Evolutionary conservation across 2,797 vertebrate genomes (phyloP), one percentile per base, ranked within the genome.

Genomic region (Lemur catta): DNA sequence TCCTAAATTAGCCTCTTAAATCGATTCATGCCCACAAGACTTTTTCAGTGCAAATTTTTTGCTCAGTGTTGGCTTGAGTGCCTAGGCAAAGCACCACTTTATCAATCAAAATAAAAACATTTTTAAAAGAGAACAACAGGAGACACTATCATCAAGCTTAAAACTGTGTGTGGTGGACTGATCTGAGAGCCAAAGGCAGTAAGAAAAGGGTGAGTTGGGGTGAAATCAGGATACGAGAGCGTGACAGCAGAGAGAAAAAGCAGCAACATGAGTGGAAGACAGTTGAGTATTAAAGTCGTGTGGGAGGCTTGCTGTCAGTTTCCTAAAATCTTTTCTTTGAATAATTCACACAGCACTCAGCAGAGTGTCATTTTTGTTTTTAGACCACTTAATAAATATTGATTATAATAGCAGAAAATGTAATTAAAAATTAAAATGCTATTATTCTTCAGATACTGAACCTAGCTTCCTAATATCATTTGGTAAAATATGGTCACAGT

Each of bases 401-500:
- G 63, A 94, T 90, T 59, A 7, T 71, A 92, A 87, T 52, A 52
- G 82, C 71, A 95, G 91, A 90, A 95, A 92, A 76, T 71, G 72
- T 94, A 95, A 88, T 87, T 84, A 97, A 95, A 94, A 96, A 94
- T 92, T 95, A 90, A 96, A 96, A 69, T 38, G 52, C 50, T 63
- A 18, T 86, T 82, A 41, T 61, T 91, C 43, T 41, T 72, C 67
- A 93, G 67, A 81, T 15, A 93, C 20, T 57, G 71, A 71, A n/a
- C 22, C 90, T 74, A 14, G 13, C 59, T 91, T 94, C 55, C 38
- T 89, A 63, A 52, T 69, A 52, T 52, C 41, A 28, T n/a, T 30
- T 52, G 84, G 93, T 59, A 78, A 78, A 67, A 78, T 8, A 7
- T 4, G 65, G 71, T 89, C 57, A 71, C 14, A 28, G 9, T 79